Evolutionary conservation across 2,113 vertebrate genomes (phyloP), one percentile per base, ranked within the genome.

Genomic region (Columba livia): DNA sequence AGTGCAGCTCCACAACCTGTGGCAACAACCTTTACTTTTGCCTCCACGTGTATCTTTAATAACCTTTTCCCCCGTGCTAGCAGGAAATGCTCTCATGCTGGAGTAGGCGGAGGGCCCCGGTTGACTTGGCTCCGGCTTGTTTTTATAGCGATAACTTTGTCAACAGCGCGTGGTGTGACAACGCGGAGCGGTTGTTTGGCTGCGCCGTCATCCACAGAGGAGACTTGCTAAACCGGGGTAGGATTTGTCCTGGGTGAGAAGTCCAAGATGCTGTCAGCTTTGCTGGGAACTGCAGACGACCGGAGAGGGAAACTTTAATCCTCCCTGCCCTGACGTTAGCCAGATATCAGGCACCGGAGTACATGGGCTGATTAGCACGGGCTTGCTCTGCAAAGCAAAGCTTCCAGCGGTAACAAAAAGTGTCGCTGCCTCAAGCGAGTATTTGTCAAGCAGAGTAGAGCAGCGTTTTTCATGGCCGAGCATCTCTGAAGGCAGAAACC

Each of bases 231-330:
- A 88, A 66, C 23, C 21, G 25, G 44, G 85, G 54, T 84, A 74
- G 80, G 81, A 94, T 96, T 97, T 95, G 53, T 71, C 84, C 65
- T 72, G 75, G 72, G 64, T 95, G 94, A 93, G 79, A 95, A 95
- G 82, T 93, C 80, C 93, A 95, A 94, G 87, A 56, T 36, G 78
- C 85, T 95, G 85, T 91, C 85, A 95, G 64, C 60, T 89, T 66
- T 71, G 47, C 42, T 86, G 92, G 88, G 81, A 88, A 44, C 19
- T 51, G 38, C 38, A 36, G 34, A 51, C 1, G 21, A 61, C 20
- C 4, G 1, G 28, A 75, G 89, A 74, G 47, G 29, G 74, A 82
- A 64, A 44, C 29, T 90, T 67, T 93, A 92, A 81, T 87, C 72
- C 80, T 79, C 40, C 36, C 47, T 83, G 34, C 40, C 70, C 57